Conservation (phyloP, 2,113 vertebrate species). For the Takifugu bimaculatus region DNA sequence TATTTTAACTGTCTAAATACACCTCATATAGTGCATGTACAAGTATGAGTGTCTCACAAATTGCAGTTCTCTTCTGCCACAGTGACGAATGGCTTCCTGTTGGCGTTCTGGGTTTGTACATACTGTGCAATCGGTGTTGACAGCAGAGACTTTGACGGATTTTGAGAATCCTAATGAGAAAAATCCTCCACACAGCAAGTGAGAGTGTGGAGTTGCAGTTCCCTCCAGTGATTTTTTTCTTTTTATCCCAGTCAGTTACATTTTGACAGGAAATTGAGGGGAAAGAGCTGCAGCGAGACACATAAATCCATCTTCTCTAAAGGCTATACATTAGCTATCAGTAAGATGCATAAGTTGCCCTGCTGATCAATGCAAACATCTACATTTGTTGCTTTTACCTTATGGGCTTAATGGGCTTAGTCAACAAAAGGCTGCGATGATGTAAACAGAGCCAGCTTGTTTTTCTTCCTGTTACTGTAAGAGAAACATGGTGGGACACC, state of each 20-base stretch:
- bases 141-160: slow-evolving; percentile 26
- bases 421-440: not conserved
- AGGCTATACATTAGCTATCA: slow-evolving; percentile 56
- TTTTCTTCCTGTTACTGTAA: not conserved
- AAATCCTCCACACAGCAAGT: slow-evolving; percentile 20
- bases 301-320: slow-evolving; percentile 44
- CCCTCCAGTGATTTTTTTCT: slow-evolving; percentile 34
- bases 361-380: slow-evolving; percentile 48
- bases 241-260: slow-evolving; percentile 44
- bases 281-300: slow-evolving; percentile 14
- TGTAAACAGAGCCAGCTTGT: not conserved
- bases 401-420: slow-evolving; percentile 11
- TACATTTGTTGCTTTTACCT: slow-evolving; percentile 5
- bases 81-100: slow-evolving; percentile 21
- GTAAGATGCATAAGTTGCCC: slow-evolving; percentile 27
- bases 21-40: not conserved
- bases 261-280: slow-evolving; percentile 42
- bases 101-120: slow-evolving; percentile 21
- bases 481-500: not conserved
- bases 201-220: slow-evolving; percentile 22
- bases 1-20: no score
- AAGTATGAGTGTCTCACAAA: slow-evolving; percentile 1
- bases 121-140: slow-evolving; percentile 5
- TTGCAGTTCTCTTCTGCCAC: not conserved
- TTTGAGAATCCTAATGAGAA: slow-evolving; percentile 45